Evolutionary conservation across 2,113 vertebrate species (phyloP).

Genomic region (Romanogobio albipinnatus): DNA sequence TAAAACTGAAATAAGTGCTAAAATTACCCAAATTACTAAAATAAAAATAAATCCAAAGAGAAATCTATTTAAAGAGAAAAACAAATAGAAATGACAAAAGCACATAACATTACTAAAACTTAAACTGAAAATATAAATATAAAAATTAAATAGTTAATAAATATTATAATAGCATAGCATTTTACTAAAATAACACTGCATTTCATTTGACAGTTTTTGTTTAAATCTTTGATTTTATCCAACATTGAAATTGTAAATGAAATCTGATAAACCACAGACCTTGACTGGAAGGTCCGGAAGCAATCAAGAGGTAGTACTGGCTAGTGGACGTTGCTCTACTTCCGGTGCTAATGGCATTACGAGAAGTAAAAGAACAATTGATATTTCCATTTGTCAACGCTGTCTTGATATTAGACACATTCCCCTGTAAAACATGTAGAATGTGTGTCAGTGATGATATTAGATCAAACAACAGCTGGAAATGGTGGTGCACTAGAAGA

Average conservation of each 20-base stretch:
- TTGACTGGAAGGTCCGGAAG: conserved; percentile 60
- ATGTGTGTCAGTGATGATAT: not conserved
- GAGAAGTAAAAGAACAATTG: conserved; percentile 76
- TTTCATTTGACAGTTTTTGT: no score
- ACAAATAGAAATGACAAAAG: no score
- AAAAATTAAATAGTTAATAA: no score
- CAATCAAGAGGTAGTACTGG: conserved; percentile 71
- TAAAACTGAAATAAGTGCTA: no score
- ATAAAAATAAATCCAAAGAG: no score
- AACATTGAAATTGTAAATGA: not conserved
- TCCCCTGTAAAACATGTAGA: conserved; percentile 62
- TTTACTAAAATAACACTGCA: no score
- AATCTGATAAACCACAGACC: conserved; percentile 59
- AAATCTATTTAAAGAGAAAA: no score
- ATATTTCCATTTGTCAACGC: conserved; percentile 64
- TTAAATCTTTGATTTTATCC: no score
- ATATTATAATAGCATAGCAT: no score
- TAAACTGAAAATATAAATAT: no score
- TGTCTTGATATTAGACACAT: conserved; percentile 61
- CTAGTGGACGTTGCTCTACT: conserved; percentile 42
- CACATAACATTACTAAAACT: no score
- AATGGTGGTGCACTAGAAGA: not conserved
- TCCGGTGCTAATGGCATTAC: conserved; percentile 64
- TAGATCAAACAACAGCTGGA: not conserved
- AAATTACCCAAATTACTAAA: no score